Evolutionary conservation across 2,888 invertebrate genomes (phyloP).

Genomic region (Rotaria socialis): DNA sequence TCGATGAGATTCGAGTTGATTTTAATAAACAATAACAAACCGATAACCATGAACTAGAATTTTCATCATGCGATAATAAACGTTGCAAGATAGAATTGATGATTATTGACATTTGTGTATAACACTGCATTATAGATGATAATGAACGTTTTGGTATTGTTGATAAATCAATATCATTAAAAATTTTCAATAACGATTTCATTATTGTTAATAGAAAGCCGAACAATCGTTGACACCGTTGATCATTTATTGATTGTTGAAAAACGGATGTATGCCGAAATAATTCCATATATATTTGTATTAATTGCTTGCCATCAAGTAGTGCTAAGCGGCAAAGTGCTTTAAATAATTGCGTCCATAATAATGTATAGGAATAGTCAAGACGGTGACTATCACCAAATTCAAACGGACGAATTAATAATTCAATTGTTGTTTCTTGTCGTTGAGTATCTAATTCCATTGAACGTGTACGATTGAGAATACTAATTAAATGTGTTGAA

Average conservation of each 20-base stretch:
- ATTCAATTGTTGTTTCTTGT: slow-evolving; percentile 3
- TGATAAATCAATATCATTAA: background rate
- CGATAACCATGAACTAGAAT: background rate
- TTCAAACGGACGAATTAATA: background rate
- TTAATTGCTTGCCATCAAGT: background rate
- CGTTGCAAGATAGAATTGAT: background rate
- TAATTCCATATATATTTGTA: background rate
- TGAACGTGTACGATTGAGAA: slow-evolving; percentile 9
- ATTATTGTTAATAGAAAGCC: background rate
- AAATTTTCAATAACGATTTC: background rate
- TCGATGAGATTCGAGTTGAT: background rate
- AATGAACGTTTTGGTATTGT: background rate
- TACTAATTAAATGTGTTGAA: slow-evolving; percentile 10
- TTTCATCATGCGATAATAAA: background rate
- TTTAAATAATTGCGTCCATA: slow-evolving; percentile 25
- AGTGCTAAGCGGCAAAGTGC: background rate
- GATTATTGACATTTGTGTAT: background rate
- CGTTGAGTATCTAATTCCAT: background rate
- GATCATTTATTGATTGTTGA: background rate
- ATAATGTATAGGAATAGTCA: background rate
- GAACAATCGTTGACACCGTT: background rate
- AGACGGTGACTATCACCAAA: background rate
- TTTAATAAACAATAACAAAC: slow-evolving; percentile 11
- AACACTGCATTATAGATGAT: background rate
- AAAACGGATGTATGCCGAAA: background rate